A percentile compares a stretch with the other conserved stretches of the same genome.
These are phyloP conservation scores for Melanophora roralis DNA, from an alignment of 2,888 invertebrate species.

Conservation along the genomic window DNA sequence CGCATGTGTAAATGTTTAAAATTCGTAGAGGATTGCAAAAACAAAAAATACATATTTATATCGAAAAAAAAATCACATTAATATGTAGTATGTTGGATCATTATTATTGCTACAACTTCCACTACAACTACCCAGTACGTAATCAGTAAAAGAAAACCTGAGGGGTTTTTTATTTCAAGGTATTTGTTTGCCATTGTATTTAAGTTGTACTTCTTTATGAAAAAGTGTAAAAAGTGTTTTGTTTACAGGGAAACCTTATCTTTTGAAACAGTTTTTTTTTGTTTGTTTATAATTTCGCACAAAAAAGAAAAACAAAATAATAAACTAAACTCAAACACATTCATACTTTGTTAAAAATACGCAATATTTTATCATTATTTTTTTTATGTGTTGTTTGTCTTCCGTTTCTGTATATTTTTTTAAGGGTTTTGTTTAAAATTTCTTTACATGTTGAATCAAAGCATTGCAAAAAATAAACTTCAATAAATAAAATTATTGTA, in stretches of 20 bases:
- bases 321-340: conserved; percentile 22
- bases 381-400: conserved; percentile 44
- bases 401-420: conserved; percentile 25
- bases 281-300: conserved; percentile 18
- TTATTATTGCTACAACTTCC: not conserved
- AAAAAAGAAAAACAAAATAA: conserved; percentile 16
- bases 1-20: conserved; percentile 40
- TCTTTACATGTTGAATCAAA: conserved; percentile 40
- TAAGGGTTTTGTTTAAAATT: conserved; percentile 6
- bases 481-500: conserved; percentile 41
- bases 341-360: conserved; percentile 50
- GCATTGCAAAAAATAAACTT: conserved; percentile 17
- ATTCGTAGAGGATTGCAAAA: conserved; percentile 25
- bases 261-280: conserved; percentile 30
- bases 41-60: too few species aligned
- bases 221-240: conserved; percentile 43
- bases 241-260: conserved; percentile 54
- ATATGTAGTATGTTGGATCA: not conserved
- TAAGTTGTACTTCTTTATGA: conserved; percentile 4
- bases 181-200: not conserved
- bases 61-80: not conserved
- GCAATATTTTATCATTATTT: conserved; percentile 60
- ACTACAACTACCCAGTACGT: not conserved
- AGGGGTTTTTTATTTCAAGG: conserved; percentile 41
- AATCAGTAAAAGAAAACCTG: conserved; percentile 43